Conservation (phyloP, 2,888 invertebrate species). For the Epistrophe eligans region DNA sequence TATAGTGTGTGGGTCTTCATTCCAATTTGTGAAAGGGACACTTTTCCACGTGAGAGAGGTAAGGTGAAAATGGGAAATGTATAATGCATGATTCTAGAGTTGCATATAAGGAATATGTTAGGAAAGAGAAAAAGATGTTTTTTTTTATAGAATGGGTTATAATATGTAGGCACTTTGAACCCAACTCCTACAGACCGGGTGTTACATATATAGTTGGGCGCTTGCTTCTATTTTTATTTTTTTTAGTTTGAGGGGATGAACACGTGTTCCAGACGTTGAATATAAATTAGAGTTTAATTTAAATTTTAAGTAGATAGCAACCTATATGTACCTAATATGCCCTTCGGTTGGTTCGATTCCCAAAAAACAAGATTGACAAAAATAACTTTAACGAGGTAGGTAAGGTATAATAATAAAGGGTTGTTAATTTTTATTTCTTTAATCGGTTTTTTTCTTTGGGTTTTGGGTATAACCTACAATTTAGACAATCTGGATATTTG, state of each 20-base stretch:
- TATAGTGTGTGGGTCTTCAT: constrained; percentile 18
- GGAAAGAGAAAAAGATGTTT: constrained; percentile 5
- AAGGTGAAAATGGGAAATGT: constrained; percentile 66
- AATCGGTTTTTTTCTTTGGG: not conserved
- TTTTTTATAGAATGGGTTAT: not conserved
- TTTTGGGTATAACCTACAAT: not conserved
- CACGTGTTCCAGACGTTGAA: constrained; percentile 69
- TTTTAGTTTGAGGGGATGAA: constrained; percentile 9
- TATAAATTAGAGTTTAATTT: constrained; percentile 74
- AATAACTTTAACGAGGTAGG: not conserved
- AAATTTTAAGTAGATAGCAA: constrained; percentile 63
- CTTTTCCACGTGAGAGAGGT: constrained; percentile 59
- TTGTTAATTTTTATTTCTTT: constrained; percentile 3
- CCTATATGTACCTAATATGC: not conserved
- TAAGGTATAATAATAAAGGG: not conserved
- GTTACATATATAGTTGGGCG: not conserved
- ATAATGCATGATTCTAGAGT: constrained; percentile 68
- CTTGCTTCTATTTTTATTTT: constrained; percentile 9
- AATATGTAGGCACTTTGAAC: not conserved
- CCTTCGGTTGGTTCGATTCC: not conserved
- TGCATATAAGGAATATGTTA: constrained; percentile 54
- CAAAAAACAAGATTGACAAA: not conserved
- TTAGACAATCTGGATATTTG: not conserved
- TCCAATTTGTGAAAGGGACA: constrained; percentile 70
- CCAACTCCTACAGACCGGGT: not conserved